Conservation (phyloP, 2,113 vertebrate genomes). For the Gobius niger region DNA sequence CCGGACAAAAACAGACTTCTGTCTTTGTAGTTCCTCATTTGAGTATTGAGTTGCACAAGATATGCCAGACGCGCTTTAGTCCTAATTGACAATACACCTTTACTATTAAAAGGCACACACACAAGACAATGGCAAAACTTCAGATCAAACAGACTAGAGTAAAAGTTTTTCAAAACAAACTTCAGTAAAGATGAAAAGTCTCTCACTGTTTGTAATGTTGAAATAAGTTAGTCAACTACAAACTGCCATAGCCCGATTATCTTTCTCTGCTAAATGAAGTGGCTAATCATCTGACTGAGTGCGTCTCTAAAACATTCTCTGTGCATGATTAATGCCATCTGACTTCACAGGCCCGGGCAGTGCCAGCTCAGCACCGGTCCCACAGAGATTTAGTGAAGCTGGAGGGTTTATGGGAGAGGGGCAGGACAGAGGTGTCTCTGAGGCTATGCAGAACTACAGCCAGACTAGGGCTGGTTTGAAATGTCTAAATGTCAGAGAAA, state of each 20-base stretch:
- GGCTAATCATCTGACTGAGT: neutral
- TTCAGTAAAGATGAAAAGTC: neutral
- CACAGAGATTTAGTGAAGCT: constrained; percentile 35
- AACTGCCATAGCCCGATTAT: constrained; percentile 1
- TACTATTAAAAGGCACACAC: neutral
- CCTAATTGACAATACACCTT: neutral
- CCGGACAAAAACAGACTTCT: neutral
- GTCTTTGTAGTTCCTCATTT: constrained; percentile 10
- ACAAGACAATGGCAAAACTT: neutral
- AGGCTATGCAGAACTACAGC: constrained; percentile 8
- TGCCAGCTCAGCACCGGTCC: neutral
- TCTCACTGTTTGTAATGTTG: no score
- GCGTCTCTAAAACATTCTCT: constrained; percentile 3
- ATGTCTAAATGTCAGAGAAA: neutral
- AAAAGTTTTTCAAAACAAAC: neutral
- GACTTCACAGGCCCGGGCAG: neutral
- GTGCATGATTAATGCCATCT: constrained; percentile 17
- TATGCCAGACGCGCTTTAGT: neutral
- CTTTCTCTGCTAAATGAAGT: neutral
- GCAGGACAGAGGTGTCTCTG: constrained; percentile 16
- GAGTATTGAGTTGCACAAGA: constrained; percentile 6
- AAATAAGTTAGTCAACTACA: neutral
- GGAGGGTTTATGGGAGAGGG: constrained; percentile 23
- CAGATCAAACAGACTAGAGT: neutral
- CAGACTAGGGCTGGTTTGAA: constrained; percentile 9